Conservation (phyloP, 2,797 vertebrate genomes). For the Perodicticus potto region DNA sequence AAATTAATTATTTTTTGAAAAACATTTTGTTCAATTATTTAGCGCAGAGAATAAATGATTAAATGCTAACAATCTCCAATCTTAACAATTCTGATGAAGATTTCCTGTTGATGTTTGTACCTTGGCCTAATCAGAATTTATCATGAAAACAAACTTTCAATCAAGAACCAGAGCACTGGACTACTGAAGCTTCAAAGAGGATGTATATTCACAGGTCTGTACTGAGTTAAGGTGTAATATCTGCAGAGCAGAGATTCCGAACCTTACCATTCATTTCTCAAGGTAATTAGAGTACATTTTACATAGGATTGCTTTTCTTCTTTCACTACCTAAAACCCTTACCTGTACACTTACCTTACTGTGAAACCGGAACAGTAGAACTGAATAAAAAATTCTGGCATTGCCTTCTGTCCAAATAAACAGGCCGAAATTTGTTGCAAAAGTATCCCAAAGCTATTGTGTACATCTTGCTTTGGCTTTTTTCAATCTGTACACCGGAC, state of each 20-base stretch:
- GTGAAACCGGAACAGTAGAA: neutral
- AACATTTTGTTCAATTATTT: slow-evolving; percentile 75
- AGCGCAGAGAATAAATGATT: slow-evolving; percentile 63
- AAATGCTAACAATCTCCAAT: slow-evolving; percentile 30
- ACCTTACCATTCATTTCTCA: neutral
- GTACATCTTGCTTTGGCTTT: neutral
- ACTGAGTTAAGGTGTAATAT: neutral
- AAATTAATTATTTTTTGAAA: slow-evolving; percentile 72
- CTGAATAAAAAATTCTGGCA: neutral
- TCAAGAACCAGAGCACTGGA: neutral
- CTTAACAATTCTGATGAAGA: slow-evolving; percentile 6
- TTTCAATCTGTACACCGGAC: neutral
- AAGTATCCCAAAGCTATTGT: neutral
- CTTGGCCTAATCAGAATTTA: neutral
- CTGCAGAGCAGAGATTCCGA: neutral
- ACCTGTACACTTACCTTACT: neutral
- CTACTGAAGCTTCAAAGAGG: neutral
- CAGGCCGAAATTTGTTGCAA: neutral
- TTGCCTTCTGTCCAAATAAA: neutral
- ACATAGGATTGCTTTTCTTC: neutral
- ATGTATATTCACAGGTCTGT: neutral
- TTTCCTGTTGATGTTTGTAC: slow-evolving; percentile 10
- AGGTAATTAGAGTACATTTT: neutral
- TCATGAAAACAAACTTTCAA: slow-evolving; percentile 23
- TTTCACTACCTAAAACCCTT: neutral